phyloP scores from a whole-genome alignment of 2,888 invertebrate genomes.

The Pelosia muscerda region DNA sequence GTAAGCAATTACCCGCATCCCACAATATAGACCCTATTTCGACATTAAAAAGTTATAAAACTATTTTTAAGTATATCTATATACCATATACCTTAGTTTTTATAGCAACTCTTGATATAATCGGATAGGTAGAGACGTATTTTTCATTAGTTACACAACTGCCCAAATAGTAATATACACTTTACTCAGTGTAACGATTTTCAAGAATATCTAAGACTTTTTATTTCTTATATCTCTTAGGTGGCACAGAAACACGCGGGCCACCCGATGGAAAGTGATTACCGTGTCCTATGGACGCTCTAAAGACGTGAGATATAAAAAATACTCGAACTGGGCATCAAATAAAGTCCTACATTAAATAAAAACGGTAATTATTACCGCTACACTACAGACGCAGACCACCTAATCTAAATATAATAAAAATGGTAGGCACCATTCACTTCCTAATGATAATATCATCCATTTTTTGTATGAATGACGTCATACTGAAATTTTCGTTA shows the following conservation, averaged over 20 bases:
- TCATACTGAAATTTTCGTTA: not conserved
- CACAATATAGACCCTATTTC: constrained; percentile 29
- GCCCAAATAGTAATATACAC: no score
- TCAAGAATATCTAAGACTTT: no score
- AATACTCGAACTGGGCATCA: no score
- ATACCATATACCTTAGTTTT: not conserved
- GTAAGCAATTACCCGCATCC: constrained; percentile 58
- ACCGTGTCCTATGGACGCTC: no score
- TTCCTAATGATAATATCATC: not conserved
- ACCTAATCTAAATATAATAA: not conserved
- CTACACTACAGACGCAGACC: not conserved
- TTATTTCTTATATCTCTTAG: no score
- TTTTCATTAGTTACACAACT: no score
- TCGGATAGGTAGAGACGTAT: no score
- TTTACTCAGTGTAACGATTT: no score
- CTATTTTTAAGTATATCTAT: not conserved
- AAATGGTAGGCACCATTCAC: not conserved
- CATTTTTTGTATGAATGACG: not conserved
- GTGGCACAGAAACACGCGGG: no score
- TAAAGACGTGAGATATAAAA: no score
- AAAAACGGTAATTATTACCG: not conserved
- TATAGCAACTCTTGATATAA: no score
- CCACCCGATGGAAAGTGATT: no score
- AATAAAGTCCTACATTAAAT: not conserved
- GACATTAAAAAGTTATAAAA: constrained; percentile 34